Percentiles rank a stretch among this genome's conserved stretches.
Evolutionary conservation across 2,888 invertebrate species (phyloP).

Genomic region (Sisyra nigra): DNA sequence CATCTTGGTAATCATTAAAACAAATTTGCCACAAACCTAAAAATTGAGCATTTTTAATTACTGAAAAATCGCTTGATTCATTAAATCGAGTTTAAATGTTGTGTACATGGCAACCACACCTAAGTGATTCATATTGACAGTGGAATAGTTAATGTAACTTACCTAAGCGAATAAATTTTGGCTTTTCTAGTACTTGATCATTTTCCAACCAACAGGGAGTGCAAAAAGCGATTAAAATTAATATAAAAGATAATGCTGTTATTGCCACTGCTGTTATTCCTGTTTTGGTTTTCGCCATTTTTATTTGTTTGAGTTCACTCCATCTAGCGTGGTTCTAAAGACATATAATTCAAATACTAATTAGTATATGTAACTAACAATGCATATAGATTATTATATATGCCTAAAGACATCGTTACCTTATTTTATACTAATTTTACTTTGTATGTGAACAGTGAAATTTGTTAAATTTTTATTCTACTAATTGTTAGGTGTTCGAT

Average conservation of each 20-base stretch:
- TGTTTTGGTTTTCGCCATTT: conserved; percentile 47
- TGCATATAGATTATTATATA: no score
- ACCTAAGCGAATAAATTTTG: conserved; percentile 72
- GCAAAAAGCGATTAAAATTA: conserved; percentile 65
- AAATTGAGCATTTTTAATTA: no score
- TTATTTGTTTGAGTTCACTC: conserved; percentile 6
- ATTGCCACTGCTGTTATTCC: conserved; percentile 47
- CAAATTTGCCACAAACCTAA: conserved; percentile 91
- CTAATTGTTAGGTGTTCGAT: no score
- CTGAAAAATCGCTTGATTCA: no score
- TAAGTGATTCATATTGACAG: conserved; percentile 8
- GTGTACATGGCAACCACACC: conserved; percentile 18
- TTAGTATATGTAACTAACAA: conserved; percentile 5
- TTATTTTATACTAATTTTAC: no score
- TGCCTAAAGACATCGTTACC: no score
- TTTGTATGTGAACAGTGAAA: no score
- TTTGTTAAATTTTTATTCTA: no score
- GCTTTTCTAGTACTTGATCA: conserved; percentile 56
- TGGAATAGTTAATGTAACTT: conserved; percentile 20
- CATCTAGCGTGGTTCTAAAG: not conserved
- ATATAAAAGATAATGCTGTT: conserved; percentile 47
- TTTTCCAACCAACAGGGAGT: conserved; percentile 81
- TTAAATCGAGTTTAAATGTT: not conserved
- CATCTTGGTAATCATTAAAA: conserved; percentile 74
- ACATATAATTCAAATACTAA: not conserved